Conservation (phyloP, 2,888 invertebrate genomes). For the Octonoba sinensis region DNA sequence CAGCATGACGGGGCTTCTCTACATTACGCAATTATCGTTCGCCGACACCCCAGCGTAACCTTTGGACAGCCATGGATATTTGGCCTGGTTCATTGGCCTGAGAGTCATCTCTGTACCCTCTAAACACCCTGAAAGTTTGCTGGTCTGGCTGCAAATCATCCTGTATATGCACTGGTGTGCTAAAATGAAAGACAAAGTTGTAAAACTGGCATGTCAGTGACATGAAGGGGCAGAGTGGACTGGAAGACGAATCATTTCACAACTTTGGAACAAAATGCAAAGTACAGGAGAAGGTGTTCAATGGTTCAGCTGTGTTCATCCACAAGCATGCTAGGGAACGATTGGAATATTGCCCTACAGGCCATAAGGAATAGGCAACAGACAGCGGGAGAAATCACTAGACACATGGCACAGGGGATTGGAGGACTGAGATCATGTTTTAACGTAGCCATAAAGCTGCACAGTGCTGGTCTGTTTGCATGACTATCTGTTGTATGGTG, state of each 20-base stretch:
- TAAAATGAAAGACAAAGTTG: no score
- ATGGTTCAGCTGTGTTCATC: neutral
- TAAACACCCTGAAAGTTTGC: no score
- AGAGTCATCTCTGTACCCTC: no score
- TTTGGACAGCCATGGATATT: neutral
- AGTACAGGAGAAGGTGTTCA: neutral
- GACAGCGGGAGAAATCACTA: conserved; percentile 7
- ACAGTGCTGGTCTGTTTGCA: conserved; percentile 1
- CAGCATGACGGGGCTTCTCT: neutral
- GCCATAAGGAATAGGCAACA: neutral
- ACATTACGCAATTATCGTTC: neutral
- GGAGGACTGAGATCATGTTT: neutral
- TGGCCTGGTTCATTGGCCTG: neutral
- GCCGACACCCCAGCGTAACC: neutral
- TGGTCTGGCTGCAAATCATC: no score
- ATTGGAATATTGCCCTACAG: conserved; percentile 3
- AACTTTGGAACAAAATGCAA: no score
- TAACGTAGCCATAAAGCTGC: neutral
- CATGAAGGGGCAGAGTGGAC: no score
- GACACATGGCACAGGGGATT: neutral
- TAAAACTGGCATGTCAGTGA: no score
- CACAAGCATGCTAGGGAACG: conserved; percentile 1
- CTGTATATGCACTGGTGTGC: no score
- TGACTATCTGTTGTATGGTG: neutral
- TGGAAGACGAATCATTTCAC: no score